These are phyloP conservation scores for Nebria ingens DNA, from an alignment of 1,140 invertebrate species.

Conservation along the genomic window DNA sequence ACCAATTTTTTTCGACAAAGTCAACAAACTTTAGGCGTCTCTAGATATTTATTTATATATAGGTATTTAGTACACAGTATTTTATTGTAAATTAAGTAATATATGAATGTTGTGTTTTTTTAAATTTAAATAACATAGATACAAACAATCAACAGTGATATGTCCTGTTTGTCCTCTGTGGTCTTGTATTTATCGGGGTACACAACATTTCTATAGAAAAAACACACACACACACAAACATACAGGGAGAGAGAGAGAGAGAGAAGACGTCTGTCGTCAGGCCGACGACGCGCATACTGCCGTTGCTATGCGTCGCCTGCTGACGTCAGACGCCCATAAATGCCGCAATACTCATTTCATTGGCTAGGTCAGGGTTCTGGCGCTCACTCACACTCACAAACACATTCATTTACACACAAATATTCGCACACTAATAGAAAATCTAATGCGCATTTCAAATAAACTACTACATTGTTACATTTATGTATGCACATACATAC, in stretches of 20 bases:
- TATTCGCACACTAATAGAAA: too few species aligned
- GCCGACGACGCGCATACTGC: not conserved
- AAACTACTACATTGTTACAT: too few species aligned
- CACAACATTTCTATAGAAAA: not conserved
- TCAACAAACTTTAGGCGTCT: too few species aligned
- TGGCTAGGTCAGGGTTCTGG: not conserved
- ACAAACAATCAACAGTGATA: not conserved
- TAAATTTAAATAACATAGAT: not conserved
- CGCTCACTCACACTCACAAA: too few species aligned
- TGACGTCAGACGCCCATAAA: not conserved
- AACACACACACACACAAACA: not conserved
- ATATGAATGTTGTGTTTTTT: too few species aligned
- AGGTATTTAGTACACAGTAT: not conserved
- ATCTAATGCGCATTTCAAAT: too few species aligned
- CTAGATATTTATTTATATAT: too few species aligned
- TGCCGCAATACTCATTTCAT: not conserved
- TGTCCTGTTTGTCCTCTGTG: not conserved
- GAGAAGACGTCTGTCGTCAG: not conserved
- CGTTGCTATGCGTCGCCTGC: constrained; percentile 6
- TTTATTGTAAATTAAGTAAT: not conserved
- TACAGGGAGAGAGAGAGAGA: too few species aligned
- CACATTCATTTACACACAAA: too few species aligned
- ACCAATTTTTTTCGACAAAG: too few species aligned
- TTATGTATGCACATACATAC: too few species aligned
- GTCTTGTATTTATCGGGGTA: not conserved